Percentiles rank a stretch among this genome's conserved stretches.
Conservation (phyloP, 2,797 vertebrate genomes). For the Ammospiza maritima region DNA sequence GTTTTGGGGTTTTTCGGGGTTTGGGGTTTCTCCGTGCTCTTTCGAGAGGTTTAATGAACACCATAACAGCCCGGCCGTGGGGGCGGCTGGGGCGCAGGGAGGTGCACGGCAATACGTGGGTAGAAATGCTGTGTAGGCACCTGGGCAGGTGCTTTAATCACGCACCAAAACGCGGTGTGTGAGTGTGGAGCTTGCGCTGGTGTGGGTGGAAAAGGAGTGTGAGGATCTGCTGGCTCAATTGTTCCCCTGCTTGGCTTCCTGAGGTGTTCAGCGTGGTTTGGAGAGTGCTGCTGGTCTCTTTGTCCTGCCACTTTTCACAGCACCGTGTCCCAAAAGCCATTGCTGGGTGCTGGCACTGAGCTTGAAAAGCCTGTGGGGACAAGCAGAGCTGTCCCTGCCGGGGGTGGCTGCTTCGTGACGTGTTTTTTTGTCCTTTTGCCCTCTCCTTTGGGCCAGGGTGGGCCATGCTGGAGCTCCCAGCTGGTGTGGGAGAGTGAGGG, state of each 20-base stretch:
- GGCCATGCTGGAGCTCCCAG: neutral
- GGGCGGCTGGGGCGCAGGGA: neutral
- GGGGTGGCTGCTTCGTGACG: neutral
- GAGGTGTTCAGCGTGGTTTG: neutral
- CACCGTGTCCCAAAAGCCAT: neutral
- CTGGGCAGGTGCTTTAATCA: neutral
- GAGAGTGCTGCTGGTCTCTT: neutral
- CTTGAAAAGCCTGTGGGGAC: neutral
- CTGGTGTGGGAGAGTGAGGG: neutral
- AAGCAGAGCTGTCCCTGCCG: neutral
- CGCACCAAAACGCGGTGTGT: neutral
- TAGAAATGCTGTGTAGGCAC: neutral
- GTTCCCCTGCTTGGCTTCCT: neutral
- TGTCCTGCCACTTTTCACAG: neutral
- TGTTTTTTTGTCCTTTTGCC: neutral
- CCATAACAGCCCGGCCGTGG: neutral
- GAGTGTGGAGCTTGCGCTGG: neutral
- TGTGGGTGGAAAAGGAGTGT: neutral
- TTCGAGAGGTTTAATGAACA: neutral
- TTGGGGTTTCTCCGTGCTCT: fast-evolving
- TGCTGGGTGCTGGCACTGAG: neutral
- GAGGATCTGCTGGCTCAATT: neutral
- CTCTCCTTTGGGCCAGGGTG: neutral
- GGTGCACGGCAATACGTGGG: neutral
- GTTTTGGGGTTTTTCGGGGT: too few relatives aligned